Evolutionary conservation across 2,113 vertebrate genomes (phyloP).

Genomic region (Rhombomys opimus): DNA sequence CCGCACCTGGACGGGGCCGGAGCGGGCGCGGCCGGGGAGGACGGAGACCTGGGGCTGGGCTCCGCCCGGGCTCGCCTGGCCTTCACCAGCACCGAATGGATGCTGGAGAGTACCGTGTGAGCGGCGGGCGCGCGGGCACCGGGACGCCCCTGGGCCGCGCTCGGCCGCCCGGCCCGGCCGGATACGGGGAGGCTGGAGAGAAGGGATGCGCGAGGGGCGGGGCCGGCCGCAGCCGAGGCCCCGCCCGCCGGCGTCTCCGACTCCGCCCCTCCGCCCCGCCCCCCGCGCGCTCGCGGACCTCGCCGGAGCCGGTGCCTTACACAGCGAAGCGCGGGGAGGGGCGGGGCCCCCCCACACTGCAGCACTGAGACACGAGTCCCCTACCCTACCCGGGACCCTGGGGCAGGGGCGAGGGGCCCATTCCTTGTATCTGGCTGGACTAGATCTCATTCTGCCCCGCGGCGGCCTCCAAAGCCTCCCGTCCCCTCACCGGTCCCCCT

Average conservation of each 20-base stretch:
- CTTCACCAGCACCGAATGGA: constrained; percentile 98
- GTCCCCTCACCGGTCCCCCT: not conserved
- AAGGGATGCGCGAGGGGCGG: not conserved
- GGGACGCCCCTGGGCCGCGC: constrained; percentile 45
- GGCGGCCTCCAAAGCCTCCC: constrained; percentile 93
- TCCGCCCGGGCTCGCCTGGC: constrained; percentile 89
- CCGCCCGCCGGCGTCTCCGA: constrained; percentile 1
- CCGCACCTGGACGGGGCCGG: constrained; percentile 92
- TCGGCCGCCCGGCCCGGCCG: not conserved
- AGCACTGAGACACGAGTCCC: constrained; percentile 84
- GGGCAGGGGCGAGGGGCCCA: constrained; percentile 83
- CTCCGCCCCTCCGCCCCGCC: constrained; percentile 4
- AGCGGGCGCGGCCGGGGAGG: constrained; percentile 89
- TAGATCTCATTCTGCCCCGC: constrained; percentile 94
- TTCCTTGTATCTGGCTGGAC: constrained; percentile 97
- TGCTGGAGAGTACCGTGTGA: constrained; percentile 98
- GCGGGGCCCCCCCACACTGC: constrained; percentile 75
- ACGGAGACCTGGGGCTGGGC: constrained; percentile 85
- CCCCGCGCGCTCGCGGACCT: constrained; percentile 78
- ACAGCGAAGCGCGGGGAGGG: constrained; percentile 80
- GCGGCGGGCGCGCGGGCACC: constrained; percentile 35
- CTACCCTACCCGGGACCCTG: constrained; percentile 72
- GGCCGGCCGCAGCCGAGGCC: constrained; percentile 21
- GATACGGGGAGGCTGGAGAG: not conserved
- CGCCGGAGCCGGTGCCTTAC: constrained; percentile 83